A percentile compares a stretch with the other conserved stretches of the same genome.
These are phyloP conservation scores for Incurvaria masculella DNA, from an alignment of 2,888 invertebrate genomes.

Conservation along the genomic window DNA sequence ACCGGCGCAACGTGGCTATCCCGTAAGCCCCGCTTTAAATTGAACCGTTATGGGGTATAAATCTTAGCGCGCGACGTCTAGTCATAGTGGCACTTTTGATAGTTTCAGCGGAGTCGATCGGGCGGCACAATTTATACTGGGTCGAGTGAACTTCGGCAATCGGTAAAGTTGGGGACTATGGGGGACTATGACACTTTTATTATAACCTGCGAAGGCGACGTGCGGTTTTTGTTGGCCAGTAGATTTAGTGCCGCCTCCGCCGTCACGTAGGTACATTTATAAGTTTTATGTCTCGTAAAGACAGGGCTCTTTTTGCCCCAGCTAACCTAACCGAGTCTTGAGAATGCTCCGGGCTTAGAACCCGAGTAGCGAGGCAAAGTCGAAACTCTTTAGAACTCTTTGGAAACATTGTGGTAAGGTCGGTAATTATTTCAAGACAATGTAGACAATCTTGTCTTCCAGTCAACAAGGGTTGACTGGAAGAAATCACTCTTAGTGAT, in stretches of 20 bases:
- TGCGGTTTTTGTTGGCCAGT: background rate
- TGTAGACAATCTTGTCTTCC: too few relatives aligned
- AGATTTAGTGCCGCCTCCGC: too few relatives aligned
- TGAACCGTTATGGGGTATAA: background rate
- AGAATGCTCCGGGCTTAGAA: too few relatives aligned
- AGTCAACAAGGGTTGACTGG: too few relatives aligned
- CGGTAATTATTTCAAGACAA: too few relatives aligned
- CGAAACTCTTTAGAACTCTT: too few relatives aligned
- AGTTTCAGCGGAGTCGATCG: background rate
- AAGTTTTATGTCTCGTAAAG: background rate
- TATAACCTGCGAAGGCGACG: background rate
- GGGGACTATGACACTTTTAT: background rate
- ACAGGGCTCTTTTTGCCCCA: background rate
- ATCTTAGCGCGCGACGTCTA: background rate
- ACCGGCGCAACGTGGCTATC: background rate
- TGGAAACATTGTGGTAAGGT: too few relatives aligned
- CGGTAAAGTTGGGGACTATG: background rate
- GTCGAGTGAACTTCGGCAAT: background rate
- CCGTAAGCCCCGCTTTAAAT: background rate
- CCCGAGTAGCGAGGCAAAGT: too few relatives aligned
- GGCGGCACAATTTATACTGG: background rate
- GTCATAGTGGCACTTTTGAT: background rate
- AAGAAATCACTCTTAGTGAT: too few relatives aligned
- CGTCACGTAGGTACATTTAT: background rate
- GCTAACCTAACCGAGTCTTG: background rate